These are phyloP conservation scores for Neotoma lepida DNA, from an alignment of 2,113 vertebrate species.

Conservation along the genomic window DNA sequence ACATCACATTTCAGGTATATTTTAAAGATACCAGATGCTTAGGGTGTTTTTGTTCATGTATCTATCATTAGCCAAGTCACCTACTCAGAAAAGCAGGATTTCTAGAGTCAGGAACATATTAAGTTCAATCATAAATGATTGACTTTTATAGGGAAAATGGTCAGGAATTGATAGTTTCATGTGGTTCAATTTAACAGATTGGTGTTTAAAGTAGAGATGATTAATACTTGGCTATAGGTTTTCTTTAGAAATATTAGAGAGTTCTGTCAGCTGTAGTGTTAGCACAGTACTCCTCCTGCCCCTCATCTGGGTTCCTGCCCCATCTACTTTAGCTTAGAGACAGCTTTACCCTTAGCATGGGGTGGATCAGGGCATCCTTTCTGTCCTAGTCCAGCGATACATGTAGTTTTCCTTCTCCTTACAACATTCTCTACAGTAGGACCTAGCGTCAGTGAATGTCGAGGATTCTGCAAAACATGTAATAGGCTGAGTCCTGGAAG, in stretches of 20 bases:
- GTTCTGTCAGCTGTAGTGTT: background rate
- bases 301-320: background rate
- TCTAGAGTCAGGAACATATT: slow-evolving; percentile 25
- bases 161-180: background rate
- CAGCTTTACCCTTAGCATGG: slow-evolving; percentile 1
- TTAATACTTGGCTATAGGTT: background rate
- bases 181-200: slow-evolving; percentile 1
- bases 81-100: slow-evolving; percentile 10
- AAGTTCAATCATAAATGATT: background rate
- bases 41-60: background rate
- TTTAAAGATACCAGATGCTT: slow-evolving; percentile 56
- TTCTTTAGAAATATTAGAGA: slow-evolving; percentile 19
- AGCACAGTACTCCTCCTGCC: background rate
- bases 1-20: slow-evolving; percentile 23
- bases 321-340: slow-evolving; percentile 2
- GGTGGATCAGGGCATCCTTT: background rate
- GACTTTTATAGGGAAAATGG: slow-evolving; percentile 22
- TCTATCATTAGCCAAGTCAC: slow-evolving; percentile 28
- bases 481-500: background rate
- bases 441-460: background rate
- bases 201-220: background rate
- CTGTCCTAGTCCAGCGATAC: background rate
- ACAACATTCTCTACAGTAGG: background rate
- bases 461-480: background rate
- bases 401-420: background rate